phyloP scores from a whole-genome alignment of 1,140 invertebrate genomes.

The Zeugodacus cucurbitae region DNA sequence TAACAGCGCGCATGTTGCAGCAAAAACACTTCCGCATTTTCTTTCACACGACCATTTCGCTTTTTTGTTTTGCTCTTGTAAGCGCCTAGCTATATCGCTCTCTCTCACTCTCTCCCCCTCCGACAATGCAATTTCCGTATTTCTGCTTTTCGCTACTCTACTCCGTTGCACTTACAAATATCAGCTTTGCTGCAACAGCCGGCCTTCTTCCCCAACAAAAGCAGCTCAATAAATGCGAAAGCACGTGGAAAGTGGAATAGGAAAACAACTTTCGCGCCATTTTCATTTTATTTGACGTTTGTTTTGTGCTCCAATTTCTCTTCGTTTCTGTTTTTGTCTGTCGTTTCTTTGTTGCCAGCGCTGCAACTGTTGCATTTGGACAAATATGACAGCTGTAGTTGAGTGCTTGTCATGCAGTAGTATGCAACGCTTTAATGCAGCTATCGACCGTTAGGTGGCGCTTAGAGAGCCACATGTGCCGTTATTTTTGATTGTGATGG shows the following conservation, averaged over 20 bases:
- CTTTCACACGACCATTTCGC: constrained; percentile 39
- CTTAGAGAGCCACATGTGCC: not conserved
- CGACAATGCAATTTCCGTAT: not conserved
- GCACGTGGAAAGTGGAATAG: not conserved
- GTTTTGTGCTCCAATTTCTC: not conserved
- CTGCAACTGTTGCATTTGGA: not conserved
- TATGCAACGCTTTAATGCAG: not conserved
- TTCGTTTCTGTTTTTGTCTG: not conserved
- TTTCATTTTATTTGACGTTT: not conserved
- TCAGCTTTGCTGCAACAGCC: no score
- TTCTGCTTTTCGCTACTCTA: not conserved
- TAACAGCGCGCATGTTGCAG: not conserved
- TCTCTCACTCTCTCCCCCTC: not conserved
- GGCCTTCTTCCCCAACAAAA: not conserved
- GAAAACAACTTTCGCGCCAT: constrained; percentile 7
- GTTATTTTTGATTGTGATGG: no score
- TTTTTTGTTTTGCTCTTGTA: constrained; percentile 32
- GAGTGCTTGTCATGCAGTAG: not conserved
- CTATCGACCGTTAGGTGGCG: not conserved
- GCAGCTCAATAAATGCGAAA: not conserved
- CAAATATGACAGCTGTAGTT: not conserved
- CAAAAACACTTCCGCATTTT: constrained; percentile 44
- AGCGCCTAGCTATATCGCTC: no score
- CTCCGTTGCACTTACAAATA: not conserved
- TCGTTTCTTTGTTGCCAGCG: not conserved